Evolutionary conservation across 2,113 vertebrate species (phyloP).

Genomic region (Irena cyanogastra): DNA sequence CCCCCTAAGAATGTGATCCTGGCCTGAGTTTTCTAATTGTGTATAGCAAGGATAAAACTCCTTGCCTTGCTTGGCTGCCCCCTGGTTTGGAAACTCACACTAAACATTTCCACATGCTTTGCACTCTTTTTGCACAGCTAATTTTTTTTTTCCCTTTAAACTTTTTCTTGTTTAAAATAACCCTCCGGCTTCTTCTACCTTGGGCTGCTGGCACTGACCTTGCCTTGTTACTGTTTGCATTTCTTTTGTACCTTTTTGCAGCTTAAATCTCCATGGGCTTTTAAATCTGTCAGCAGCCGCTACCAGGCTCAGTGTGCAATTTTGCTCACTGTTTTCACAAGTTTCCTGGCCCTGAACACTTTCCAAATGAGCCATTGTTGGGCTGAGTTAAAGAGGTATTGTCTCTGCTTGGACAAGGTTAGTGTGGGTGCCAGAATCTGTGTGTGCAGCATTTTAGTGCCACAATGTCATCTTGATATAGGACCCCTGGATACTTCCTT

Average conservation of each 20-base stretch:
- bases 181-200: conserved; percentile 20
- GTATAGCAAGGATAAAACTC: conserved; percentile 57
- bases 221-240: conserved; percentile 59
- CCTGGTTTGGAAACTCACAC: conserved; percentile 57
- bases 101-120: conserved; percentile 72
- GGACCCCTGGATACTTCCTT: neutral
- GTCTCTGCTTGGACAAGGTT: conserved; percentile 10
- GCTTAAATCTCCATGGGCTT: conserved; percentile 48
- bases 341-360: conserved; percentile 43
- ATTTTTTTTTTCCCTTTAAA: neutral
- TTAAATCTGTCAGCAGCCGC: conserved; percentile 65
- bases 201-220: conserved; percentile 56
- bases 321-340: conserved; percentile 69
- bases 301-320: conserved; percentile 67
- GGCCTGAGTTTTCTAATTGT: conserved; percentile 54
- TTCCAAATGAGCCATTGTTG: conserved; percentile 67
- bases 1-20: conserved; percentile 48
- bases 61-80: conserved; percentile 59
- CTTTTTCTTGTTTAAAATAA: neutral
- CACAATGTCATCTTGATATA: conserved; percentile 11
- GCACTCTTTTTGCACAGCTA: conserved; percentile 40
- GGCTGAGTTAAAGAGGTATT: conserved; percentile 57
- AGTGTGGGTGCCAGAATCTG: conserved; percentile 5
- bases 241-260: conserved; percentile 67
- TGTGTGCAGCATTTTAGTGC: neutral